Evolutionary conservation across 2,797 vertebrate genomes (phyloP), one percentile per base, ranked within the genome.

Genomic region (Diceros bicornis): DNA sequence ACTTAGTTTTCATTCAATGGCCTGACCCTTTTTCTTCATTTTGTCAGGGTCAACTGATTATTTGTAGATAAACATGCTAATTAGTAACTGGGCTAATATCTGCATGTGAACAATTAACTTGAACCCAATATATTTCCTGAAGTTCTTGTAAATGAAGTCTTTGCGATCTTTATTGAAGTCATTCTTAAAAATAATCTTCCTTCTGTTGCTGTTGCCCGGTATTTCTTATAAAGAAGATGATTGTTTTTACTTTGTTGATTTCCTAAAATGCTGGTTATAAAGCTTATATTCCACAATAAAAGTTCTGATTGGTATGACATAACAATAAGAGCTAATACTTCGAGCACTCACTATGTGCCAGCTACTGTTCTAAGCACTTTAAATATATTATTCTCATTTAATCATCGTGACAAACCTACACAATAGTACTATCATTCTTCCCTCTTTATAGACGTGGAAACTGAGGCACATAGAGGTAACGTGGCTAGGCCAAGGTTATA

Each of bases 131-230:
- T 68, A 82, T 55, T 86, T 94, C 74, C 89, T 71, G 18, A 81
- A 57, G 34, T 84, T 92, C 61, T 68, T 92, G 10, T 55, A 74
- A 82, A 96, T 82, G 32, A 82, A 34, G n/a, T 77, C 86, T 86
- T 71, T 74, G 72, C 37, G 37, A 62, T 86, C 47, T 77, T 34
- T 47, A 84, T 5, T 71, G 47, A 83, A 77, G 72, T 47, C 16
- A 25, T 29, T 84, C 21, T 77, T 59, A 74, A 78, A 93, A 93
- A 71, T 86, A 47, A 50, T 57, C 55, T 87, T 68, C 25, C 52
- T 75, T 69, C 44, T 75, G 66, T 27, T 86, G 47, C 52, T 83
- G 23, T 62, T 57, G 20, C 61, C 85, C 93, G 29, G 6, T 62
- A 41, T 75, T 79, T 52, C 93, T 74, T 78, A 37, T 25, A 25